These are phyloP conservation scores for Epinephelus coioides DNA, from an alignment of 2,797 vertebrate species.

Conservation along the genomic window DNA sequence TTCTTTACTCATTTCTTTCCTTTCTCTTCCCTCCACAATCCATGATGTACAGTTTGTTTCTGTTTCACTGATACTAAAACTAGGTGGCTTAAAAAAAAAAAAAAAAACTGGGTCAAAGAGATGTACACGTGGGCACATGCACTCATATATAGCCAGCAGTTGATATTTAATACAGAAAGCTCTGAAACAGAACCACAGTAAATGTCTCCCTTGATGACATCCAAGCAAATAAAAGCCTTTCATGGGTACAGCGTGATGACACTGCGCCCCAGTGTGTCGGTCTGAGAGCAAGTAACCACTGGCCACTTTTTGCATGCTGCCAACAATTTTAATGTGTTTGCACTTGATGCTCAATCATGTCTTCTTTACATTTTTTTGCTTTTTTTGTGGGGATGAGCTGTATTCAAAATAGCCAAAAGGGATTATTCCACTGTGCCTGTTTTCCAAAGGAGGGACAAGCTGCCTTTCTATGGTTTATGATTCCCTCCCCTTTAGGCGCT, in stretches of 20 bases:
- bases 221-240: constrained; percentile 57
- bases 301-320: constrained; percentile 1
- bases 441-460: constrained; percentile 23
- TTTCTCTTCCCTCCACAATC: constrained; percentile 8
- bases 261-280: constrained; percentile 64
- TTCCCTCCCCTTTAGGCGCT: not conserved
- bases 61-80: constrained; percentile 30
- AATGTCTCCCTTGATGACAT: constrained; percentile 58
- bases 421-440: constrained; percentile 17
- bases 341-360: not conserved
- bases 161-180: constrained; percentile 68
- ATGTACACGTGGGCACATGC: constrained; percentile 40
- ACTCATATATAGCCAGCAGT: constrained; percentile 50
- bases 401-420: constrained; percentile 27
- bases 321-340: constrained; percentile 20
- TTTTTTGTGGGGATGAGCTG: constrained; percentile 19
- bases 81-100: constrained; percentile 30
- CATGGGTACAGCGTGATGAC: constrained; percentile 34
- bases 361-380: not conserved
- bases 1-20: constrained; percentile 1
- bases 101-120: constrained; percentile 45
- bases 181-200: constrained; percentile 55
- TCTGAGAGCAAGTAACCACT: constrained; percentile 35
- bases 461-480: not conserved
- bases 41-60: constrained; percentile 1